Base-by-base conservation (phyloP, 2,113 vertebrate species). In the Lathamus discolor region DNA sequence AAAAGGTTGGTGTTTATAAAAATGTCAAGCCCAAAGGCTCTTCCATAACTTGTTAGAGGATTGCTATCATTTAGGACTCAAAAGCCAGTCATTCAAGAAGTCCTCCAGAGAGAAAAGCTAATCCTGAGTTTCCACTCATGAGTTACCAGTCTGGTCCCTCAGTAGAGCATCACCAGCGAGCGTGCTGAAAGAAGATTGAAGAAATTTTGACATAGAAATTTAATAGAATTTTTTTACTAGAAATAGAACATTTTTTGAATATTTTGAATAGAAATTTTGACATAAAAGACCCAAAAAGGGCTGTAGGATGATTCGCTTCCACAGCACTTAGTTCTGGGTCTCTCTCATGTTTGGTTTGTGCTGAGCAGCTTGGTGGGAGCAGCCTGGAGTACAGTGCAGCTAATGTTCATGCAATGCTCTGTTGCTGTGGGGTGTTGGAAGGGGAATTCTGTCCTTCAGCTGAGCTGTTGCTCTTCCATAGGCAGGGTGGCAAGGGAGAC, bases 1-100 rank as follows among this genome's bases (percentile, higher is more conserved):
- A 94, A 84, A 95, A 90, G 88, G 80, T 89, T 8, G 10, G 29
- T 93, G 92, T 97, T 96, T 95, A 93, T 82, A 83, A 67, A 90
- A 93, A 81, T 9, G 83, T 95, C 92, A 88, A 44, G 67, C 83
- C 87, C 46, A 39, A 69, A 80, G 86, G 69, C 78, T 82, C 92
- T 69, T 92, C 88, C 80, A 23, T 55, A 83, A 17, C 63, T 63
- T 67, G 41, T 49, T 37, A 23, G 77, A 83, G 88, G 67, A 25
- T 69, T 92, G 92, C 81, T 83, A 29, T 83, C 70, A 9, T 64
- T 61, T 78, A 39, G 52, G 51, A 44, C 59, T 73, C 90, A 6
- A 64, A 76, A 78, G 51, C 74, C 41, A 64, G 44, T 62, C 81
- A 29, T 9, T 81, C 70, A 23, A 27, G 43, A 41, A 44, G 35